Evolutionary conservation across 1,140 invertebrate genomes (phyloP), one percentile per base, ranked within the genome.

Genomic region (Drosophila seguyi): DNA sequence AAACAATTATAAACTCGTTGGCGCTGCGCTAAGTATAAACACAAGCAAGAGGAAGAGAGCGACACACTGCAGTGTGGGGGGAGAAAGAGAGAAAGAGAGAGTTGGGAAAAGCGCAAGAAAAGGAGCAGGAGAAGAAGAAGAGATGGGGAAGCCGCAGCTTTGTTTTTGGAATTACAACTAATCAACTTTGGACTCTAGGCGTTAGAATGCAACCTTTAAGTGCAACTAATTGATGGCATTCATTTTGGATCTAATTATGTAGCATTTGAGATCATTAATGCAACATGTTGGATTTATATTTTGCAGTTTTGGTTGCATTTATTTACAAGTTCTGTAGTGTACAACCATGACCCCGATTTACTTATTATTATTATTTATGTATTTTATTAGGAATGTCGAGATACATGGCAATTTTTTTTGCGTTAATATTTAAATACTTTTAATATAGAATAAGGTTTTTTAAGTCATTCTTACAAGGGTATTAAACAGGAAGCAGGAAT

Each of bases 1-100:
- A 78, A 79, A 78, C 66, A 85, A 90, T 85, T 83, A 88, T 61
- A 78, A 71, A 71, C 71, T 74, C 69, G 66, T 71, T 73, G 67
- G 58, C 73, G 53, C 53, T 65, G 39, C 55, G 52, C 60, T 59
- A 72, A 62, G 53, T 67, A 47, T 69, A 69, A 69, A 53, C 66
- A 75, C 38, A 29, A 42, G 48, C 55, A 53, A 62, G 42, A 73
- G 73, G 79, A 68, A 78, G 84, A 79, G 73, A 34, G 38, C 39
- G n/a, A 27, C 58, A 76, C 67, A 75, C n/a, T n/a, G n/a, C 63
- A 67, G 79, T 62, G 81, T 77, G 81, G 82, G 79, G 41, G 78
- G 74, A 59, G 68, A 34, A 5, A 52, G 29, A 36, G n/a, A 59
- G 27, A 63, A n/a, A 31, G 20, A 42, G 29, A 27, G 56, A 36